These are phyloP conservation scores for Megalurothrips usitatus DNA, from an alignment of 2,888 invertebrate genomes.

Conservation along the genomic window DNA sequence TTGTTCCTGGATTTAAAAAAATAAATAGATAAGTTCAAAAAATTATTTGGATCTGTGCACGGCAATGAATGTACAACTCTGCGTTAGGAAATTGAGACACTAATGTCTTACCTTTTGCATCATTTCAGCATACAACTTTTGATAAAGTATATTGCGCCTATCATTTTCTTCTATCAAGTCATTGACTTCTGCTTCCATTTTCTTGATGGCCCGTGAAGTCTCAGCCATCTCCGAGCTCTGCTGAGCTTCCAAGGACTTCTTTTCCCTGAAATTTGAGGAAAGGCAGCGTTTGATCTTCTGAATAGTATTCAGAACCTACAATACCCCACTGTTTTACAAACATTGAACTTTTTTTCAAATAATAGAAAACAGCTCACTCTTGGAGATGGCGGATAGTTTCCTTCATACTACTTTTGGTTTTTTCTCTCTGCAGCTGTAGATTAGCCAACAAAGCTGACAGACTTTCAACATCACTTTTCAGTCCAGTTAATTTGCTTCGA, in stretches of 20 bases:
- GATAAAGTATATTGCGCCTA: not conserved
- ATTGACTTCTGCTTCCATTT: not conserved
- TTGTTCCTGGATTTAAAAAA: not conserved
- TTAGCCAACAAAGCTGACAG: not conserved
- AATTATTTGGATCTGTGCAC: not conserved
- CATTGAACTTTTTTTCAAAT: not conserved
- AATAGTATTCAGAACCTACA: not conserved
- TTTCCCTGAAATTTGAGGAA: not conserved
- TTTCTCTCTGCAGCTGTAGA: not conserved
- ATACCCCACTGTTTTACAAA: too few species aligned
- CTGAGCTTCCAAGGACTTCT: not conserved
- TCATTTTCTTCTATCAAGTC: not conserved
- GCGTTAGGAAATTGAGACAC: not conserved
- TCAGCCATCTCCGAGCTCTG: not conserved
- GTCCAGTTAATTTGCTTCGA: not conserved
- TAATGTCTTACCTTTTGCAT: not conserved
- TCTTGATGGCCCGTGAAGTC: not conserved
- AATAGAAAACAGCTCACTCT: not conserved
- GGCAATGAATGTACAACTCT: not conserved
- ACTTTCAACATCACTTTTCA: not conserved
- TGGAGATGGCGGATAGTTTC: not conserved
- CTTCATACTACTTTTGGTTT: not conserved
- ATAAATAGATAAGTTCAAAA: not conserved
- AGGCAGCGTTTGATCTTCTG: not conserved
- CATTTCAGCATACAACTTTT: not conserved